Evolutionary conservation across 2,797 vertebrate genomes (phyloP), one percentile per base, ranked within the genome.

Genomic region (Rhinella marina): DNA sequence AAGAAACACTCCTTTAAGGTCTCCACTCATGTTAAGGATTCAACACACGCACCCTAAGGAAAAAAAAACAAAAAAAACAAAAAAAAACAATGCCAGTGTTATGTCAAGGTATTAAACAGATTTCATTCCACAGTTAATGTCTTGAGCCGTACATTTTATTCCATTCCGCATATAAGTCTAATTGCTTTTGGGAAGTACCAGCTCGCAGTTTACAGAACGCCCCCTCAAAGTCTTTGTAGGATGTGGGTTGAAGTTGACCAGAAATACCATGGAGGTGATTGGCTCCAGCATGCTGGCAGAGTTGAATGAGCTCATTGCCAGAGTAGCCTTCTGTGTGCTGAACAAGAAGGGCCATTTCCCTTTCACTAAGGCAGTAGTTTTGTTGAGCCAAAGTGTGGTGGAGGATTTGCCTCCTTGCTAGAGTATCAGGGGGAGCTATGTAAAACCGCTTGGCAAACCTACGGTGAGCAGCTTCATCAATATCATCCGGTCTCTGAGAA

Each of bases 181-280:
- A 93, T 93, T 99, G 98, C 95, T 99, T 97, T 90, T 96, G 93
- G 87, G 96, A 96, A 85, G 94, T 92, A 73, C 97, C 94, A 16
- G 97, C 96, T 80, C 95, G 96, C 91, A 98, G 96, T 92, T 99
- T 98, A 93, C 97, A 95, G 90, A 99, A 95, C 29, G 97, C 97
- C 19, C 95, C 96, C 94, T 99, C 98, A 81, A 99, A 95, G 94
- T 98, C 98, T 94, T 98, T 97, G 93, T 97, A 97, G 91, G 96
- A 93, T 9, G 95, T 90, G 32, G 96, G 93, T 13, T 96, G 95
- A 88, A 96, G 92, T 86, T 96, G 92, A 1, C 94, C 90, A 0
- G 96, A 90, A 86, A 97, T 93, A 78, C 94, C 90, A 0, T 94
- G 91, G 84, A 96, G 92, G 85, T 94, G 25, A 68, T 94, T 93